A percentile compares a stretch with the other conserved stretches of the same genome.
These are phyloP conservation scores for Zaprionus tsacasi DNA, from an alignment of 1,140 invertebrate species.

Conservation along the genomic window DNA sequence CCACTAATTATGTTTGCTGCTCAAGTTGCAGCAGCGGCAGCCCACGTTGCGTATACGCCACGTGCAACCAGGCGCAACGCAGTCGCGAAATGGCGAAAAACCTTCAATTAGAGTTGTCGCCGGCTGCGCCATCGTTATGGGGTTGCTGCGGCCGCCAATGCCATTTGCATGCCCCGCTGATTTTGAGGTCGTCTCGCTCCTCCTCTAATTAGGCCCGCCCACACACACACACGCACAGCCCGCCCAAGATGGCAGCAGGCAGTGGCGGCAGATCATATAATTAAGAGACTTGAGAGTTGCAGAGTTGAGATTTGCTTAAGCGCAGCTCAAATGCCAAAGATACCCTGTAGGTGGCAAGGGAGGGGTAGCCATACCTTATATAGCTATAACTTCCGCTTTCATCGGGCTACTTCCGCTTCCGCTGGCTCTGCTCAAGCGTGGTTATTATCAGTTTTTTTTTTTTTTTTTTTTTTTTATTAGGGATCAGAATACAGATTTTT, in stretches of 20 bases:
- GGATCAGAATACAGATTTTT: too few species aligned
- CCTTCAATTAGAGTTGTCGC: constrained; percentile 70
- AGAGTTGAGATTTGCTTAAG: not conserved
- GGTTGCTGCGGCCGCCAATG: constrained; percentile 56
- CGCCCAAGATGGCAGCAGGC: not conserved
- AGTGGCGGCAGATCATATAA: constrained; percentile 47
- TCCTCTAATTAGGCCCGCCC: constrained; percentile 64
- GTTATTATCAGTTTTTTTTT: too few species aligned
- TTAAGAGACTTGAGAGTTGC: constrained; percentile 24
- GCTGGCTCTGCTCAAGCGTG: too few species aligned
- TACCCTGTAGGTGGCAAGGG: not conserved
- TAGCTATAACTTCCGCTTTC: too few species aligned
- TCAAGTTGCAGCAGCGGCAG: constrained; percentile 59
- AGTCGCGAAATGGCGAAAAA: constrained; percentile 66
- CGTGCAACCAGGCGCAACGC: constrained; percentile 55
- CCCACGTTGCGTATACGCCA: constrained; percentile 3
- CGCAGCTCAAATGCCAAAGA: not conserved
- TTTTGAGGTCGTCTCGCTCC: constrained; percentile 62
- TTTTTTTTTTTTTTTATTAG: too few species aligned
- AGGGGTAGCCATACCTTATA: not conserved
- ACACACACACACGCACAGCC: constrained; percentile 31
- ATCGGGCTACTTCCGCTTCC: too few species aligned
- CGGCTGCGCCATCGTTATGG: constrained; percentile 19
- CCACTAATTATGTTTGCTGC: constrained; percentile 75
- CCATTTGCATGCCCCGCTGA: constrained; percentile 66